phyloP scores from a whole-genome alignment of 1,140 invertebrate species.

The Cherax quadricarinatus region DNA sequence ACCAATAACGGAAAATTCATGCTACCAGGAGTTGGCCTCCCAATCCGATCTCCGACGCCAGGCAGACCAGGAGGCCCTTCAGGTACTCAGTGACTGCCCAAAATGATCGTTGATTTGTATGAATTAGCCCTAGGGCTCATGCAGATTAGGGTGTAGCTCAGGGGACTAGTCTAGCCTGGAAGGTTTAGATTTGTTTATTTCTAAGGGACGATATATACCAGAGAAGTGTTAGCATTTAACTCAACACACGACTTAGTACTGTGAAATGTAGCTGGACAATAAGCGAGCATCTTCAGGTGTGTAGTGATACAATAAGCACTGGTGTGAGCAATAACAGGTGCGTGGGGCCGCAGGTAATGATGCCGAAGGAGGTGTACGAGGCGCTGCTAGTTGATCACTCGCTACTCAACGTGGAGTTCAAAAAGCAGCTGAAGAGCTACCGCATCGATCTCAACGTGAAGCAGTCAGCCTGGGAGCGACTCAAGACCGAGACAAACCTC shows the following conservation, averaged over 20 bases:
- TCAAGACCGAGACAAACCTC: conserved; percentile 83
- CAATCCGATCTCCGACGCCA: conserved; percentile 74
- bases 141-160: too few relatives aligned
- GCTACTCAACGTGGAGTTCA: conserved; percentile 75
- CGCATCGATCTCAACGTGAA: conserved; percentile 83
- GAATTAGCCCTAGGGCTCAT: too few relatives aligned
- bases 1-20: conserved; percentile 77
- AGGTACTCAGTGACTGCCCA: conserved; percentile 43
- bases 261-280: too few relatives aligned
- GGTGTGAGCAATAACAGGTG: background rate
- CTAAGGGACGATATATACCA: too few relatives aligned
- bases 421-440: conserved; percentile 79
- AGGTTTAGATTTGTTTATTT: too few relatives aligned
- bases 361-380: conserved; percentile 77
- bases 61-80: conserved; percentile 67
- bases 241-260: too few relatives aligned
- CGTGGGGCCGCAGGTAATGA: conserved; percentile 59
- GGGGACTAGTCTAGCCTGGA: too few relatives aligned
- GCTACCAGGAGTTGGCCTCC: conserved; percentile 75
- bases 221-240: too few relatives aligned
- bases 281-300: too few relatives aligned
- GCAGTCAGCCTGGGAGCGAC: conserved; percentile 82
- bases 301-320: too few relatives aligned
- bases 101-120: too few relatives aligned
- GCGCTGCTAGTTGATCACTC: conserved; percentile 79